Evolutionary conservation across 2,113 vertebrate species (phyloP).

Genomic region (Chaetura pelagica): DNA sequence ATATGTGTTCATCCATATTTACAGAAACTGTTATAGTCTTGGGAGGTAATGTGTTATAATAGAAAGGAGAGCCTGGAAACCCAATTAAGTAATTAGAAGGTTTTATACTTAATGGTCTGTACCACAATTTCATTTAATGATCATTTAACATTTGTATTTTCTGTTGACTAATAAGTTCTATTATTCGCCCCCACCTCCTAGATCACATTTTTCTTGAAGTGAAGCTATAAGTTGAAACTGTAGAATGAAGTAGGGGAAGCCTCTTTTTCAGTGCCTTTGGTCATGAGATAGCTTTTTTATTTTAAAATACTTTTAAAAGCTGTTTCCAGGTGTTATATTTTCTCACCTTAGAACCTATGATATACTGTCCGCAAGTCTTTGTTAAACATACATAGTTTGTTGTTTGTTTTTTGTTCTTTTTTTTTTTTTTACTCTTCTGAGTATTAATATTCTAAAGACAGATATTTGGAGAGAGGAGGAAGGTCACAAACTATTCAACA

Average conservation of each 20-base stretch:
- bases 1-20: neutral
- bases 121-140: neutral
- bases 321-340: neutral
- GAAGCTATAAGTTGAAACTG: neutral
- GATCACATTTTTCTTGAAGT: neutral
- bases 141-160: neutral
- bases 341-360: neutral
- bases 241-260: neutral
- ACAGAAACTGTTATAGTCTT: neutral
- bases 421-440: neutral
- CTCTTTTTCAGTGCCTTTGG: neutral
- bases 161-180: neutral
- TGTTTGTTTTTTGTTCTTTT: too few species aligned
- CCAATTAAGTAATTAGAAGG: neutral
- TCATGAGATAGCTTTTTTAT: neutral
- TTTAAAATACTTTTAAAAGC: neutral
- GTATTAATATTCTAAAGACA: conserved; percentile 8
- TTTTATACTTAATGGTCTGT: neutral
- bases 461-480: neutral
- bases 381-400: neutral
- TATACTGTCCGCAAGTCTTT: neutral
- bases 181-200: neutral
- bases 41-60: neutral
- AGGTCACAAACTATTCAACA: conserved; percentile 15
- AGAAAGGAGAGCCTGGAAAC: neutral